Conservation (phyloP, 2,797 vertebrate genomes). For the Leptodactylus fallax region DNA sequence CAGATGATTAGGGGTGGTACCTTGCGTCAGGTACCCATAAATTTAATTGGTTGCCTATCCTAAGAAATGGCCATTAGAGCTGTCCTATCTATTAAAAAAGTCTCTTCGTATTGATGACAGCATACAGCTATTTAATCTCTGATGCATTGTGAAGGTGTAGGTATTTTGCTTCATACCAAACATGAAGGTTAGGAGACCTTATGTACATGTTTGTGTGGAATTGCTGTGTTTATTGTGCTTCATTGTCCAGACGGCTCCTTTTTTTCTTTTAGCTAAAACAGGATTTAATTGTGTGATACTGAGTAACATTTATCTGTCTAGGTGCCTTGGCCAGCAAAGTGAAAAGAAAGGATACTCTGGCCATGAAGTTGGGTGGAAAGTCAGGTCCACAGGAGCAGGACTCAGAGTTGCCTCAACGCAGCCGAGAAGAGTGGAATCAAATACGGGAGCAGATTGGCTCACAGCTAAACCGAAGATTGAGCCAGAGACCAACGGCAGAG, state of each 20-base stretch:
- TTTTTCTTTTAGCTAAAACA: not conserved
- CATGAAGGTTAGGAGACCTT: too few species aligned
- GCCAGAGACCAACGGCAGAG: constrained; percentile 94
- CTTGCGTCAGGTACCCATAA: too few species aligned
- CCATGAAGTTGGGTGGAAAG: constrained; percentile 88
- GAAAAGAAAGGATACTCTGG: constrained; percentile 94
- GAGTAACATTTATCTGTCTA: constrained; percentile 66
- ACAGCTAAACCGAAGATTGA: constrained; percentile 91
- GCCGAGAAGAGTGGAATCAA: constrained; percentile 95
- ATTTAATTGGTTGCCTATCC: too few species aligned
- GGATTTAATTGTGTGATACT: not conserved
- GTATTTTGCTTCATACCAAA: too few species aligned
- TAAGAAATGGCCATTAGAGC: too few species aligned
- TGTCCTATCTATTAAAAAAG: too few species aligned
- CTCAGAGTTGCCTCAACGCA: constrained; percentile 92
- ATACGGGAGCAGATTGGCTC: constrained; percentile 95
- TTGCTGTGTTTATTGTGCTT: too few species aligned
- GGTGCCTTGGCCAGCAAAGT: constrained; percentile 92
- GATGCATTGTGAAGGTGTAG: too few species aligned
- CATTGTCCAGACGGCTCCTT: not conserved
- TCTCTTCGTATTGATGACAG: too few species aligned
- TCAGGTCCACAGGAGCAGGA: constrained; percentile 72
- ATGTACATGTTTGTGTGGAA: too few species aligned
- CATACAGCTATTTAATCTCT: too few species aligned
- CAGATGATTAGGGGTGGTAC: too few species aligned